phyloP scores from a whole-genome alignment of 2,113 vertebrate species.

The Ailuropoda melanoleuca region DNA sequence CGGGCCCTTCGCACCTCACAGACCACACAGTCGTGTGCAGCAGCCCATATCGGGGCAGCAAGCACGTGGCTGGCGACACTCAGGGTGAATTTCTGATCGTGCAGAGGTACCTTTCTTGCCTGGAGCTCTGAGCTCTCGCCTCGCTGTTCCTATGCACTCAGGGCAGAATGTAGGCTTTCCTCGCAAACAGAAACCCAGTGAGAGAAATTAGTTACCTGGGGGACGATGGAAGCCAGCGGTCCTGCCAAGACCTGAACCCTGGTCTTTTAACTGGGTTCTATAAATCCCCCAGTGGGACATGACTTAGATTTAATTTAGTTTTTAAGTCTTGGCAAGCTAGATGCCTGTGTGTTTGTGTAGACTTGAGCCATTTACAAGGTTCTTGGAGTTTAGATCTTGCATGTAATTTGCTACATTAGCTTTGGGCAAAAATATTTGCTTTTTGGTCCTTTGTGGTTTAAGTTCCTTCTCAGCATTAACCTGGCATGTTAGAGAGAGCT shows the following conservation, averaged over 20 bases:
- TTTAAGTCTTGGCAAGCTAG: slow-evolving; percentile 71
- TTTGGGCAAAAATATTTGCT: slow-evolving; percentile 77
- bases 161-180: not conserved
- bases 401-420: slow-evolving; percentile 73
- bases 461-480: slow-evolving; percentile 67
- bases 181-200: not conserved
- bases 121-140: not conserved
- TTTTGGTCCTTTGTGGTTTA: slow-evolving; percentile 72
- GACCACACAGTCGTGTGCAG: accelerated
- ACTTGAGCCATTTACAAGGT: slow-evolving; percentile 69
- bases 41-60: not conserved
- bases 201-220: slow-evolving; percentile 10
- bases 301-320: slow-evolving; percentile 70
- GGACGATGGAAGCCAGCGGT: not conserved
- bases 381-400: slow-evolving; percentile 76
- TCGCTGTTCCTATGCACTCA: accelerated
- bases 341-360: slow-evolving; percentile 68
- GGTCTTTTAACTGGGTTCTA: slow-evolving; percentile 31
- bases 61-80: not conserved
- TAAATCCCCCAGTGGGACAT: slow-evolving; percentile 25
- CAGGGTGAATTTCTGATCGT: not conserved
- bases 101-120: not conserved
- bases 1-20: not conserved
- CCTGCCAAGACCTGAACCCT: slow-evolving; percentile 12
- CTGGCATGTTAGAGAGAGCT: slow-evolving; percentile 43